Evolutionary conservation across 2,797 vertebrate species (phyloP).

Genomic region (Varecia variegata): DNA sequence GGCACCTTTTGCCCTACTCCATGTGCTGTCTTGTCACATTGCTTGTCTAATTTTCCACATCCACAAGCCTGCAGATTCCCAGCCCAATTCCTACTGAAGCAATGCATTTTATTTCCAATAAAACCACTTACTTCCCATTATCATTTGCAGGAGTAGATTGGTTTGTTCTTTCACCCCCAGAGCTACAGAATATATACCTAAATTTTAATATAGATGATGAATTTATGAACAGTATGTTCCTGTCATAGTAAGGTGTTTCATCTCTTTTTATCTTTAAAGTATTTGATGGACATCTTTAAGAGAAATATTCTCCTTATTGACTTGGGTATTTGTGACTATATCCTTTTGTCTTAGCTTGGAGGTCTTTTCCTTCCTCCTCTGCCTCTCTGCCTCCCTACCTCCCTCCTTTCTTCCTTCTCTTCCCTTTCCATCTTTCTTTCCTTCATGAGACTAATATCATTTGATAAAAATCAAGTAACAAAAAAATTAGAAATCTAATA

Average conservation of each 20-base stretch:
- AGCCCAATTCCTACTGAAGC: neutral
- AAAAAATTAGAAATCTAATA: constrained; percentile 25
- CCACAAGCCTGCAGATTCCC: neutral
- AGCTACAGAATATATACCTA: neutral
- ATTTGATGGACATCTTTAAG: neutral
- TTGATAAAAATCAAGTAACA: constrained; percentile 30
- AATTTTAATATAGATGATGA: neutral
- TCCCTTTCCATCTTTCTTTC: neutral
- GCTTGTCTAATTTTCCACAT: neutral
- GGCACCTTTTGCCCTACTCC: neutral
- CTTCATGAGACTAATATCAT: constrained; percentile 9
- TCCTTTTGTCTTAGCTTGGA: neutral
- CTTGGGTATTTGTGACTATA: neutral
- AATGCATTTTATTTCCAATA: neutral
- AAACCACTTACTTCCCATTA: neutral
- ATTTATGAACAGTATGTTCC: neutral
- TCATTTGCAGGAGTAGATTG: neutral
- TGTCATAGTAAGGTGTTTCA: neutral
- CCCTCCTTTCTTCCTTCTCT: neutral
- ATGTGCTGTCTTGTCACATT: neutral
- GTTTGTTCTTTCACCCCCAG: neutral
- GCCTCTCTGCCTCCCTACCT: neutral
- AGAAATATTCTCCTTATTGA: neutral
- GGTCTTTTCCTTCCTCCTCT: neutral
- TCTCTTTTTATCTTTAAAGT: constrained; percentile 29